Evolutionary conservation across 2,113 vertebrate genomes (phyloP).

Genomic region (Thunnus maccoyii): DNA sequence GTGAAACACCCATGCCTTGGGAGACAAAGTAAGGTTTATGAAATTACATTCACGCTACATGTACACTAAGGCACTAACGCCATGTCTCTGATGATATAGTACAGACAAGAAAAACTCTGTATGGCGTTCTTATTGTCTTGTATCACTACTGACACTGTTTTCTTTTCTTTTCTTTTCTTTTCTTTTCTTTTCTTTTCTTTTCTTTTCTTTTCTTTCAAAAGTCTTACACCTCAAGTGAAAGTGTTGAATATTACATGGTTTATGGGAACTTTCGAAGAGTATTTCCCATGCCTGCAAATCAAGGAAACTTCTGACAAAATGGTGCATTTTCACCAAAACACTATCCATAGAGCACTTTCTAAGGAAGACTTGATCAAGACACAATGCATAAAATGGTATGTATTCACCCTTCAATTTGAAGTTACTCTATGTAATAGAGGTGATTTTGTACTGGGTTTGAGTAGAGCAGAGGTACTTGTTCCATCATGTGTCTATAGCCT

Average conservation of each 20-base stretch:
- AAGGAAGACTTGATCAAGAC: conserved; percentile 5
- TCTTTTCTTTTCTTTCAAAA: not conserved
- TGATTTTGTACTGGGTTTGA: conserved; percentile 19
- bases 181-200: not conserved
- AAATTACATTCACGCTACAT: conserved; percentile 57
- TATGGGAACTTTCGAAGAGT: conserved; percentile 7
- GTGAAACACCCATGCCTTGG: conserved; percentile 71
- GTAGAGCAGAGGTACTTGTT: not conserved
- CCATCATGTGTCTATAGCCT: not conserved
- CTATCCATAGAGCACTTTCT: conserved; percentile 5
- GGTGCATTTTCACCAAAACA: not conserved
- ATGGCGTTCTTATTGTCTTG: not conserved
- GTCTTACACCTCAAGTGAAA: not conserved
- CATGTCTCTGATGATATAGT: conserved; percentile 3
- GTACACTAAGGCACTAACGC: conserved; percentile 30
- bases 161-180: not conserved
- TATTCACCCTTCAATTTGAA: not conserved
- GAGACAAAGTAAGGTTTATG: conserved; percentile 66
- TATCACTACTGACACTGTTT: not conserved
- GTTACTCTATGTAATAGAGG: not conserved
- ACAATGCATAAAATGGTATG: not conserved
- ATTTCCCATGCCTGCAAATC: not conserved
- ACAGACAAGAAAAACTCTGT: not conserved
- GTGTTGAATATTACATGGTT: conserved; percentile 9
- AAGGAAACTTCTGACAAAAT: not conserved